Evolutionary conservation across 1,140 invertebrate species (phyloP).

Genomic region (Anastrepha obliqua): DNA sequence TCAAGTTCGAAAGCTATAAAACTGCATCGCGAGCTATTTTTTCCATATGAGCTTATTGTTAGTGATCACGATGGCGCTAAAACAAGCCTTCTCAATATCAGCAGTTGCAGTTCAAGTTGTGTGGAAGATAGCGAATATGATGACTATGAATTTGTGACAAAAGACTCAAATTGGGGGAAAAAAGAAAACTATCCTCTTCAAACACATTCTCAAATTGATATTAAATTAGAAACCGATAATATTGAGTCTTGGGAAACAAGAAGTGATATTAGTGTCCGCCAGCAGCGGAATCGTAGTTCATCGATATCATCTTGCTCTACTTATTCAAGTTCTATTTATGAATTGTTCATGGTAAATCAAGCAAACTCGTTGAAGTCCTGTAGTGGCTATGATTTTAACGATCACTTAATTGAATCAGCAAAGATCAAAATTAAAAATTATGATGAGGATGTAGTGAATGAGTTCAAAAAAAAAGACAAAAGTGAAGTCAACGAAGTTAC

Average conservation of each 20-base stretch:
- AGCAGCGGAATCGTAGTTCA: neutral
- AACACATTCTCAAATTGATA: neutral
- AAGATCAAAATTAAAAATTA: neutral
- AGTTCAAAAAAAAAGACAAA: neutral
- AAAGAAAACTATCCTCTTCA: neutral
- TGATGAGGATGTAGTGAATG: neutral
- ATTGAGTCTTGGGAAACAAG: neutral
- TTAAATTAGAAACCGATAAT: neutral
- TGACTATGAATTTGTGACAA: neutral
- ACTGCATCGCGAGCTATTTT: slow-evolving; percentile 66
- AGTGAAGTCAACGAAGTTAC: neutral
- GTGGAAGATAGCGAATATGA: slow-evolving; percentile 62
- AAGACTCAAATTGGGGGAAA: neutral
- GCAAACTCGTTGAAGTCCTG: neutral
- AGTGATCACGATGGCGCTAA: slow-evolving; percentile 54
- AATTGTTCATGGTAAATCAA: neutral
- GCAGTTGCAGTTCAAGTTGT: slow-evolving; percentile 66
- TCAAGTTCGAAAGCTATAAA: slow-evolving; percentile 40
- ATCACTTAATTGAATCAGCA: neutral
- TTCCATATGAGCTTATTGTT: slow-evolving; percentile 61
- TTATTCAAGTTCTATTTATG: neutral
- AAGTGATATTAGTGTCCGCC: neutral
- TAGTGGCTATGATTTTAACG: neutral
- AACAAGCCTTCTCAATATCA: slow-evolving; percentile 64
- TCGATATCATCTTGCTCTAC: neutral